Base-by-base conservation (phyloP, 2,113 vertebrate genomes). In the Crotalus horridus region DNA sequence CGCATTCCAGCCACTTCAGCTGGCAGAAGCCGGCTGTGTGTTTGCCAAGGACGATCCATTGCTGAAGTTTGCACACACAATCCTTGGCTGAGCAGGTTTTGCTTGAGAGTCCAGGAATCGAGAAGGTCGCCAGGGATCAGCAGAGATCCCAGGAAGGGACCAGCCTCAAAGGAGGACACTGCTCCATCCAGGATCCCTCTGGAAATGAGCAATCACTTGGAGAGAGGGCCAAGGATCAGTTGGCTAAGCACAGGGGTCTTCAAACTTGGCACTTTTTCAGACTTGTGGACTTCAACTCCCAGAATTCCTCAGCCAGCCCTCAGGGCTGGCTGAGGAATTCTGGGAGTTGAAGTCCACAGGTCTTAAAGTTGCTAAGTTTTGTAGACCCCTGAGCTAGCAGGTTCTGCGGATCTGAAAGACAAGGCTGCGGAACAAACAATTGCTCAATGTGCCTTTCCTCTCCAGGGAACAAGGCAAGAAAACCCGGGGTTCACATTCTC, bases 21-120 rank as follows among this genome's bases (percentile, higher is more conserved):
- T 0, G 0, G 56, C 21, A 9, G 51, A 46, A 46, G 86, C 13
- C 6, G 5, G 21, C 89, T 13, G 51, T 21, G 13, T 51, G 46
- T 46, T 3, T 87, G 85, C 43, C 43, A 51, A 20, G 24, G 85
- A 87, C 24, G 24, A 24, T 51, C 12, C 11, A 11, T 2, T 46
- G 85, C 5, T 2, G 48, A 21, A 24, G 12, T 29, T 8, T 7
- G n/a, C 17, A 0, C 69, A 0, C 33, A 2, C 15, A 39, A 24
- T 2, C 33, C 33, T 81, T 8, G 13, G 33, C 69, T n/a, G 61
- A 55, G 33, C 15, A 17, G 33, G 61, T 12, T 39, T 20, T 39
- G 46, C 69, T 39, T 7, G 33, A 39, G 33, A 1, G 69, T 15
- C 39, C 15, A 39, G 33, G 33, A 33, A 6, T 6, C 64, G n/a